Evolutionary conservation across 2,797 vertebrate genomes (phyloP), one percentile per base, ranked within the genome.

Genomic region (Hafferia zeledoni): DNA sequence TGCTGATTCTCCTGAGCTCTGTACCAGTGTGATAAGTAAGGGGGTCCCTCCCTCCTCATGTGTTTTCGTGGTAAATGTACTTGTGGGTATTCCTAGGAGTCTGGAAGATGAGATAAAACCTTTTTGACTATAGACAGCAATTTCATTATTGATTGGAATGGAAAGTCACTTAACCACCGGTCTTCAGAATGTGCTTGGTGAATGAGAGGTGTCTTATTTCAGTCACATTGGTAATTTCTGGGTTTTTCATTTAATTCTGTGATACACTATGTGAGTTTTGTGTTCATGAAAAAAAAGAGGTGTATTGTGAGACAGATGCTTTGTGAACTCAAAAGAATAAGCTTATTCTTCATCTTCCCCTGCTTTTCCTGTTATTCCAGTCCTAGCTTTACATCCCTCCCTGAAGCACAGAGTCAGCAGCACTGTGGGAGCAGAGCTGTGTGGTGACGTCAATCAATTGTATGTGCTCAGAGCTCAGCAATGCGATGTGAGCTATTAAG

Each of bases 311-410:
- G 63, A 57, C 76, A 91, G 47, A 33, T 84, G 67, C 27, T 94
- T 75, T 67, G 44, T 72, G 61, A 70, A 56, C 31, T n/a, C 67
- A 20, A 82, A 87, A 75, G 57, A 68, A 60, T 69, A 86, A 86
- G 47, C 59, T 74, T 77, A 22, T 67, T 94, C 47, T 74, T 78
- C 15, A 59, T 22, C 11, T 10, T 91, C 37, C 20, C 75, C 53
- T 82, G 90, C 55, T 76, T 91, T 93, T 94, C 85, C 80, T 91
- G 94, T 93, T 95, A 59, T 81, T 87, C 88, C 65, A 72, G 91
- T 86, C 55, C 50, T 61, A 35, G 35, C 35, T 94, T 72, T 55
- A 79, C 82, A 55, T 57, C 39, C 31, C 93, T 90, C 72, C 53
- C 63, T 60, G 53, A 67, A 94, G 80, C 69, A 81, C 39, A 69